Conservation (phyloP, 37 sponge, comb jelly and placozoan genomes). For the Geodia barretti region DNA sequence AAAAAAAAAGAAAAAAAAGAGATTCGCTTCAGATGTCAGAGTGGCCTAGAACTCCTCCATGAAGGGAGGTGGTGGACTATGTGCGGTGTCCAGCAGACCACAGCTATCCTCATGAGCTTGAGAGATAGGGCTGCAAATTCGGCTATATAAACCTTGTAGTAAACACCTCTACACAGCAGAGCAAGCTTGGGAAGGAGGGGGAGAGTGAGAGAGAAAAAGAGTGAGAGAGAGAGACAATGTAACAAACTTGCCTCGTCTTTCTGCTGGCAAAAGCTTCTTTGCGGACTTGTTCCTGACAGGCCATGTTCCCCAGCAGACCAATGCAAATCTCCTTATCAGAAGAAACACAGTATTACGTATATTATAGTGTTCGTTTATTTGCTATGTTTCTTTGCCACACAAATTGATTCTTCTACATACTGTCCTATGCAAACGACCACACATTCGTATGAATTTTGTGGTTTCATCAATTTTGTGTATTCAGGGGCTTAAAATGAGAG, state of each 20-base stretch:
- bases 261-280: slow-evolving; percentile 2
- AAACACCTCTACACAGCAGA: not conserved
- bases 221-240: no score
- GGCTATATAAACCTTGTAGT: not conserved
- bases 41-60: not conserved
- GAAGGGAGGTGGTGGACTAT: not conserved
- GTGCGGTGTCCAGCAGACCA: not conserved
- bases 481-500: no score
- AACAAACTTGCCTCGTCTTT: no score
- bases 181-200: no score
- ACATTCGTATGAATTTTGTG: no score
- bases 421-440: no score
- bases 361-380: not conserved
- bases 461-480: no score
- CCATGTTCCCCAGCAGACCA: slow-evolving; percentile 60
- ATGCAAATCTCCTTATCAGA: slow-evolving; percentile 56
- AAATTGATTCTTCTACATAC: no score
- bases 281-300: slow-evolving; percentile 46
- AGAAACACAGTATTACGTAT: not conserved
- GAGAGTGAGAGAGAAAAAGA: no score
- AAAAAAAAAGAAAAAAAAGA: not conserved
- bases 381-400: no score
- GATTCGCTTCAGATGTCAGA: no score
- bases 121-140: not conserved
- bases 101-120: not conserved